These are phyloP conservation scores for Drosophila mojavensis DNA, from an alignment of 1,140 invertebrate genomes.

Conservation along the genomic window DNA sequence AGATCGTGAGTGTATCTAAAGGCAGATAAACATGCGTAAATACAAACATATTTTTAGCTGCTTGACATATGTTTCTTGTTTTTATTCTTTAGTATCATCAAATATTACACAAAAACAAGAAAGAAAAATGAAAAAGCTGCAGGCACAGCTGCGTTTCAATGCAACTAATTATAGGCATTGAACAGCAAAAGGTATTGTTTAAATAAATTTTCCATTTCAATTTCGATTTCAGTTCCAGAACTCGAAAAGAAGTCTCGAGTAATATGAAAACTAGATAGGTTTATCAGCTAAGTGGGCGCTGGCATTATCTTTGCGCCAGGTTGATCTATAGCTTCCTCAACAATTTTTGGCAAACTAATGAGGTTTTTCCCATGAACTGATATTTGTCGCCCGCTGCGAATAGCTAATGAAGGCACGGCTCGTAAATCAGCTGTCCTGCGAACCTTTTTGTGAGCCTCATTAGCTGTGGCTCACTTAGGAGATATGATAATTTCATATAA, in stretches of 20 bases:
- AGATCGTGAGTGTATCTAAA: neutral
- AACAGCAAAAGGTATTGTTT: slow-evolving; percentile 47
- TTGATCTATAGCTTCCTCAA: neutral
- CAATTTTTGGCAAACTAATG: neutral
- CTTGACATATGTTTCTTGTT: slow-evolving; percentile 52
- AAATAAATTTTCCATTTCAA: slow-evolving; percentile 28
- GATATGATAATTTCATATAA: slow-evolving; percentile 11
- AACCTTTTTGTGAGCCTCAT: slow-evolving; percentile 25
- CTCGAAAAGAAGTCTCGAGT: neutral
- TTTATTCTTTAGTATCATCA: slow-evolving; percentile 23
- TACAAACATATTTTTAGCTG: slow-evolving; percentile 58
- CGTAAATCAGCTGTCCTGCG: neutral
- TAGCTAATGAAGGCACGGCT: slow-evolving; percentile 11
- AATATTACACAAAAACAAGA: slow-evolving; percentile 38
- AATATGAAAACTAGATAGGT: slow-evolving; percentile 2
- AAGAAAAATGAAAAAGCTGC: slow-evolving; percentile 27
- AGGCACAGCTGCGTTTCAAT: slow-evolving; percentile 53
- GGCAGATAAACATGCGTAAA: slow-evolving; percentile 42
- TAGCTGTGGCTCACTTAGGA: neutral
- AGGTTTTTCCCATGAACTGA: slow-evolving; percentile 4
- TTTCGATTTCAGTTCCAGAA: neutral
- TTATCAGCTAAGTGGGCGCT: neutral
- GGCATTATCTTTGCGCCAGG: neutral
- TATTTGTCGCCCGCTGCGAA: slow-evolving; percentile 35
- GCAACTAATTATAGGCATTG: slow-evolving; percentile 63